Base-by-base conservation (phyloP, 2,113 vertebrate species). In the Piprites chloris region DNA sequence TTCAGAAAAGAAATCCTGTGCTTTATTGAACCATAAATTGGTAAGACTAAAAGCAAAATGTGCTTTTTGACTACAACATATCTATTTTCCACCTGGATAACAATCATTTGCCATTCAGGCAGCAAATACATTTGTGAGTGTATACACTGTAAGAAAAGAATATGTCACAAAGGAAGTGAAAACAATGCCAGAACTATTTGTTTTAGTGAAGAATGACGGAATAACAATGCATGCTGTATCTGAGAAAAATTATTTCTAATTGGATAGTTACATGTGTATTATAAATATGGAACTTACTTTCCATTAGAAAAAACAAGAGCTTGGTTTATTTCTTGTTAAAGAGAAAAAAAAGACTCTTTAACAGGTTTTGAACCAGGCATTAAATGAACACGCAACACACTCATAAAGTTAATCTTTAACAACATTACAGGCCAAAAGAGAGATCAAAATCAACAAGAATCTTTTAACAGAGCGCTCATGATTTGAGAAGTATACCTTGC, bases 61-160 rank as follows among this genome's bases (percentile, higher is more conserved):
- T 74, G n/a, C 2, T 71, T 96, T 87, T 68, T 75, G 53, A 85
- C 85, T 77, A 53, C 44, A 92, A 35, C 6, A 27, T 69, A 12
- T 63, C 93, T 95, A 8, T 91, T 95, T 96, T 96, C 74, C 85
- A 46, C 89, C 52, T 87, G 46, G 41, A 49, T 93, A 87, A 73
- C 73, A 77, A 47, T 79, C 35, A 78, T 86, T 92, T 89, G 32
- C 42, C 84, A 41, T 66, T 95, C 44, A 95, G 69, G 83, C 55
- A 62, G 32, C 11, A 56, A 95, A 87, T 49, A 52, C 2, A 20
- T 86, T 73, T 93, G 17, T 68, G 56, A 87, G 26, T 32, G 32
- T 78, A 8, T 75, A 75, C 30, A 39, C 27, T 62, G 4, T 49
- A 61, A 93, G 49, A 81, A 94, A 97, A 71, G 12, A 56, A 32